Evolutionary conservation across 2,888 invertebrate genomes (phyloP).

Genomic region (Latrodectus hesperus): DNA sequence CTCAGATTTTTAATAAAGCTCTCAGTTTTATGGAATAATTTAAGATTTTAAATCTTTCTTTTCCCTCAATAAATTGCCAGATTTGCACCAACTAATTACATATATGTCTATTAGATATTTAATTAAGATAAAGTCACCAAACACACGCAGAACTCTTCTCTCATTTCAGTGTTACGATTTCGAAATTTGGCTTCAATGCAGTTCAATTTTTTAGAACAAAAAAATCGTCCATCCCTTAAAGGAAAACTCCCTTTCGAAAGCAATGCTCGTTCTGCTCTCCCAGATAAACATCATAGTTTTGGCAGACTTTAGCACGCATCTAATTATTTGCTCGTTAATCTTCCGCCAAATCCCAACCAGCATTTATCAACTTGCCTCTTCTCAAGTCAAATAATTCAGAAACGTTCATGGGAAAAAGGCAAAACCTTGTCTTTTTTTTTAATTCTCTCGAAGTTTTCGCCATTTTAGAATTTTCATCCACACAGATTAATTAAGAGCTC

Average conservation of each 20-base stretch:
- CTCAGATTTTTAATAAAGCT: too few relatives aligned
- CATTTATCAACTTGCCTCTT: constrained; percentile 53
- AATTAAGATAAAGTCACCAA: too few relatives aligned
- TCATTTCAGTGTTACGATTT: too few relatives aligned
- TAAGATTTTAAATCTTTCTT: too few relatives aligned
- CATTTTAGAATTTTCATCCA: constrained; percentile 38
- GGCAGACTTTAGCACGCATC: constrained; percentile 30
- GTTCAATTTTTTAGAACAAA: too few relatives aligned
- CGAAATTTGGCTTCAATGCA: too few relatives aligned
- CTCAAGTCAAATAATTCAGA: constrained; percentile 19
- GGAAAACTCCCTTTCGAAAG: background rate
- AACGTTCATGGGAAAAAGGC: background rate
- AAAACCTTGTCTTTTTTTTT: background rate
- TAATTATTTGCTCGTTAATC: constrained; percentile 65
- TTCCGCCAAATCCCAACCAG: constrained; percentile 43
- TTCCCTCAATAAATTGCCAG: too few relatives aligned
- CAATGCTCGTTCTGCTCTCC: background rate
- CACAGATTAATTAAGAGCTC: constrained; percentile 63
- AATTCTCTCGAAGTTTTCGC: background rate
- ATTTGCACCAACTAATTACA: too few relatives aligned
- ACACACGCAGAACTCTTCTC: too few relatives aligned
- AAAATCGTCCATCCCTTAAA: too few relatives aligned
- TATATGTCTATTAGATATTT: too few relatives aligned
- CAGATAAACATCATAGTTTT: constrained; percentile 39
- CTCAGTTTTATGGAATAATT: too few relatives aligned